Base-by-base conservation (phyloP, 2,888 invertebrate genomes). In the Andrena chrysosceles region DNA sequence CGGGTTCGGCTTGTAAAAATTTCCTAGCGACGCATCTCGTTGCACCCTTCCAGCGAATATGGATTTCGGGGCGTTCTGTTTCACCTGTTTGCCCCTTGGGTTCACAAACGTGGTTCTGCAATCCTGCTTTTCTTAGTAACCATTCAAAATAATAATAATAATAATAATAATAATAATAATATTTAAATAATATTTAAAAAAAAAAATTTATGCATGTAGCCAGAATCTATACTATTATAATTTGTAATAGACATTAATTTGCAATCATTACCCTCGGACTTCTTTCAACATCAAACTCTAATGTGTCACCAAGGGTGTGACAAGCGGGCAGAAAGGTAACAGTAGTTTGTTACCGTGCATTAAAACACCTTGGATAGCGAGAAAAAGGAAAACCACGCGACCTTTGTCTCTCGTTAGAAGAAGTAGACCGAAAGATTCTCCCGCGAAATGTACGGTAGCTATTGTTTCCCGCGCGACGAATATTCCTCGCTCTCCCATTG, bases 391-490 rank as follows among this genome's bases (percentile, higher is more conserved):
- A 69, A 54, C 7, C 42, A 8, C 23, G 56, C 48, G 77, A 60
- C 63, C 69, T 70, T 72, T 73, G 75, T 78, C 76, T 77, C 26
- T 48, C 52, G 54, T 67, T 29, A 4, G 77, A 78, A 78, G 75
- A 23, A 67, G 13, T 20, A 66, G 60, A 26, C 59, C 26, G 52
- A 59, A 59, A 35, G 33, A 68, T 54, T 33, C 33, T n/a, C 35
- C 16, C 23, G 26, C 33, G 56, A 66, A 52, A 69, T 13, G 23
- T 60, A 23, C n/a, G 29, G 35, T 8, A 42, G 26, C 60, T 56
- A 78, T 85, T 86, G 86, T 86, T 83, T 76, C 31, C 59, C 29
- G 66, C 73, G 74, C 83, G 62, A 79, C 75, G 67, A 86, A 75
- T 71, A 69, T 56, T 72, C 70, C 59, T 16, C 26, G 54, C 23